Conservation (phyloP, 2,113 vertebrate genomes). For the Dolichallabes microphthalmus region DNA sequence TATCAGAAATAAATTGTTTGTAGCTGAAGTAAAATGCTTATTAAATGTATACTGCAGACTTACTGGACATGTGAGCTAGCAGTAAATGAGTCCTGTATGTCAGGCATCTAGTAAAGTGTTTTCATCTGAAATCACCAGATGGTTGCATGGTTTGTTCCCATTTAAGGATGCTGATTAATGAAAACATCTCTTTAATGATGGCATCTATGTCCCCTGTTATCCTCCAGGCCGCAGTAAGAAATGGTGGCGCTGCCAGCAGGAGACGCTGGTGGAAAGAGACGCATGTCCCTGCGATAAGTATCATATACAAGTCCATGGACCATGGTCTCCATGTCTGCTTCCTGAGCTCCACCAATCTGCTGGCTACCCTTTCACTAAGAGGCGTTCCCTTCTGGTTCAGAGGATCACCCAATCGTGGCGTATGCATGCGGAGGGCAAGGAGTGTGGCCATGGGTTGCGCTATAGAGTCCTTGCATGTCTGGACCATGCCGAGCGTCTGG, state of each 20-base stretch:
- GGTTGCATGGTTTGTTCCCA: not conserved
- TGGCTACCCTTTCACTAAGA: conserved; percentile 23
- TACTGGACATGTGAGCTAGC: not conserved
- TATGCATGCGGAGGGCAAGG: conserved; percentile 51
- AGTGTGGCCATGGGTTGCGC: conserved; percentile 76
- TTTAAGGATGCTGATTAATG: not conserved
- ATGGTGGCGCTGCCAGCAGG: conserved; percentile 78
- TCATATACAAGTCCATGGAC: conserved; percentile 75
- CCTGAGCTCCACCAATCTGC: conserved; percentile 41
- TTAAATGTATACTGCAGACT: not conserved
- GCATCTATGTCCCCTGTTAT: not conserved
- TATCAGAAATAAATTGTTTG: not conserved
- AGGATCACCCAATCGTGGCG: conserved; percentile 45
- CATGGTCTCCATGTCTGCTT: conserved; percentile 82
- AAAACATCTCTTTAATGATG: not conserved
- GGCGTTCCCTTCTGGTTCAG: conserved; percentile 43
- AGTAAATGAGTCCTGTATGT: not conserved
- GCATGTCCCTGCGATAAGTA: conserved; percentile 64
- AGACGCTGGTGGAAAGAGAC: conserved; percentile 67
- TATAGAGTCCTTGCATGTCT: conserved; percentile 47
- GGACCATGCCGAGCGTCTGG: conserved; percentile 69
- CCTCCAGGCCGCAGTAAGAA: conserved; percentile 78
- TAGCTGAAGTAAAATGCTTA: not conserved
- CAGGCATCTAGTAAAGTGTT: not conserved
- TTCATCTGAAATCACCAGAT: not conserved